Conservation (phyloP, 64 coral and sea anemone species). For the Acropora yongei region DNA sequence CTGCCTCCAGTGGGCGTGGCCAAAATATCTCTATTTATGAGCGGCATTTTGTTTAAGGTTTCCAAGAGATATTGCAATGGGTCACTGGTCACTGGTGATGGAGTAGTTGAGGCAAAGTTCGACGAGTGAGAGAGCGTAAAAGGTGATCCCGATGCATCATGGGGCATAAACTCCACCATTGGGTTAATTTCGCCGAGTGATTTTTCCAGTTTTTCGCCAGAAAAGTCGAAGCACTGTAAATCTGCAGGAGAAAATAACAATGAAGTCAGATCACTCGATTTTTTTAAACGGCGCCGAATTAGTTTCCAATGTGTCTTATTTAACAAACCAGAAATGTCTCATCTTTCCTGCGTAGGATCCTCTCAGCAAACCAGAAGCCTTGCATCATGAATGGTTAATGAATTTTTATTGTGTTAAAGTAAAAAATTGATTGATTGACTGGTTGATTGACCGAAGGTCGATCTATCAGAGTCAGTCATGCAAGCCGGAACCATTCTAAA, state of each 20-base stretch:
- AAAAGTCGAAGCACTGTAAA: slow-evolving; percentile 85
- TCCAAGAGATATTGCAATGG: slow-evolving; percentile 75
- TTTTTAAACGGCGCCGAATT: no score
- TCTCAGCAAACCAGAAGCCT: no score
- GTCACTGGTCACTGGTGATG: background rate
- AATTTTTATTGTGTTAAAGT: no score
- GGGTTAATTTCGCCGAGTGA: slow-evolving; percentile 90
- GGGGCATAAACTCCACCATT: slow-evolving; percentile 92
- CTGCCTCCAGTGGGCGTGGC: background rate
- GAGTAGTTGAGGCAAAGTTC: slow-evolving; percentile 36
- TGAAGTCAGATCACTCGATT: background rate
- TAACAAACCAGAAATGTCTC: no score
- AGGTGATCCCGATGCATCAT: slow-evolving; percentile 46
- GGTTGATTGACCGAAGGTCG: no score
- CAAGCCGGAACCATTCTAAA: no score
- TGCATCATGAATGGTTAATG: no score
- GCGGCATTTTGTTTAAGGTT: slow-evolving; percentile 73
- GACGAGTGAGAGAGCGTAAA: slow-evolving; percentile 61
- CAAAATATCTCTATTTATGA: background rate
- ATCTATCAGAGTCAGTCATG: no score
- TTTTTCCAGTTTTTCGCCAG: slow-evolving; percentile 49
- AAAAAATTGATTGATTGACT: no score
- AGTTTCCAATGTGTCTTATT: no score
- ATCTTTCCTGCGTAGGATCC: no score
- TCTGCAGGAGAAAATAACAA: slow-evolving; percentile 46